Conservation (phyloP, 2,797 vertebrate species). For the Tadarida brasiliensis region DNA sequence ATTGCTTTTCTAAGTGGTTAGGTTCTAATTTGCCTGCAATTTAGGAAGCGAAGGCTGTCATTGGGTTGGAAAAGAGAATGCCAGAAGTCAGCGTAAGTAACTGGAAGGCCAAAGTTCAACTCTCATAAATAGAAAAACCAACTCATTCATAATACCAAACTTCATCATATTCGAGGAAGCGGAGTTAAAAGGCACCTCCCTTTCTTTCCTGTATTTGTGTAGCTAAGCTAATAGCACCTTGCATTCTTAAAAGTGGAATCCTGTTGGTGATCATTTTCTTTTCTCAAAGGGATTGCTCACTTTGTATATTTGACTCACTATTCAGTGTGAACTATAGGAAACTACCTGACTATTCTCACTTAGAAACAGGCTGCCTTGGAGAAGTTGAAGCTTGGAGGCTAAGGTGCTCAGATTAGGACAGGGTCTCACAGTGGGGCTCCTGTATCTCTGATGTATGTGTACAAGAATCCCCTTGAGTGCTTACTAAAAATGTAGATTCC, state of each 20-base stretch:
- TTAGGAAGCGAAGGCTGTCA: background rate
- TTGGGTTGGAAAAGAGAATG: background rate
- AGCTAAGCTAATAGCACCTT: conserved; percentile 53
- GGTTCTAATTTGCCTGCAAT: conserved; percentile 10
- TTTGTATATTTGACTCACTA: conserved; percentile 18
- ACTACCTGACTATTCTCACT: background rate
- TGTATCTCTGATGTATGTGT: background rate
- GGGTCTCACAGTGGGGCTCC: background rate
- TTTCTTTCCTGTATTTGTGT: conserved; percentile 77
- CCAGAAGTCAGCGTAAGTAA: background rate
- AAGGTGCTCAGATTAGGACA: background rate
- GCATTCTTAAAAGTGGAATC: conserved; percentile 69
- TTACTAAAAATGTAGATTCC: conserved; percentile 40
- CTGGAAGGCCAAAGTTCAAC: background rate
- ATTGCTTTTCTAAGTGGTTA: conserved; percentile 31
- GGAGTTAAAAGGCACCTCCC: conserved; percentile 48
- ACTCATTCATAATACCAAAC: conserved; percentile 62
- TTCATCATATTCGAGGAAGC: conserved; percentile 63
- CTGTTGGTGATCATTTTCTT: conserved; percentile 53
- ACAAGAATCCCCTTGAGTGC: background rate
- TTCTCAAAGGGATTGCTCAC: conserved; percentile 23
- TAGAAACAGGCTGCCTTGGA: background rate
- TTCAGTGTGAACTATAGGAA: conserved; percentile 8
- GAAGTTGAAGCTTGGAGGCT: background rate
- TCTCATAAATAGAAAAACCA: conserved; percentile 52